phyloP scores from a whole-genome alignment of 2,113 vertebrate genomes.

The Elachura formosa region DNA sequence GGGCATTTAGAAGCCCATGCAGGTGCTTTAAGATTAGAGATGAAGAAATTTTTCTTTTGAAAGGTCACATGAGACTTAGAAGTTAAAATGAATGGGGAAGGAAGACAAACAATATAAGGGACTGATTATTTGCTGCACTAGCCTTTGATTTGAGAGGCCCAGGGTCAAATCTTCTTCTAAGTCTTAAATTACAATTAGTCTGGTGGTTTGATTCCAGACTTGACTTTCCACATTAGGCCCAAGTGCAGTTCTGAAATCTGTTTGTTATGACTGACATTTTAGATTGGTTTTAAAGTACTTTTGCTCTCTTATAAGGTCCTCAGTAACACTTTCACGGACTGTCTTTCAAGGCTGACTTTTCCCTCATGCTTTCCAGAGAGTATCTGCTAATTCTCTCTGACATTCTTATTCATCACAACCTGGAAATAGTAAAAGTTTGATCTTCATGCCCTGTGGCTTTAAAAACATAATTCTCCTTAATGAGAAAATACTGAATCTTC shows the following conservation, averaged over 20 bases:
- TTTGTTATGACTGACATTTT: background rate
- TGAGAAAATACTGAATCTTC: background rate
- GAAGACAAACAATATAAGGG: background rate
- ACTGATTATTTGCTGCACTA: background rate
- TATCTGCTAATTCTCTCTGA: background rate
- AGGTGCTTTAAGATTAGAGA: background rate
- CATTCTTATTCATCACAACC: background rate
- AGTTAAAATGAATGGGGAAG: background rate
- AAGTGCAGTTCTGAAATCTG: background rate
- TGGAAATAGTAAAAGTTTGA: slow-evolving; percentile 1
- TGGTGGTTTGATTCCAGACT: background rate
- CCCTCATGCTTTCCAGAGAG: background rate
- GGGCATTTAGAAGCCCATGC: background rate
- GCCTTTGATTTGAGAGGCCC: background rate
- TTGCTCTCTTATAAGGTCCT: background rate
- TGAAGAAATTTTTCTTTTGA: background rate
- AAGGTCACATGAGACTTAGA: background rate
- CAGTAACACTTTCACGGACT: background rate
- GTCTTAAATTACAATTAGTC: background rate
- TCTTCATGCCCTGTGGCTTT: background rate
- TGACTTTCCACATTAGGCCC: background rate
- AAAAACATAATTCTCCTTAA: background rate
- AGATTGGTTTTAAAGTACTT: slow-evolving; percentile 3
- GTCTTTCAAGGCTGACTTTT: slow-evolving; percentile 11
- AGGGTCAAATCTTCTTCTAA: background rate